Conservation (phyloP, 2,888 invertebrate genomes). For the Nephrotoma appendiculata region DNA sequence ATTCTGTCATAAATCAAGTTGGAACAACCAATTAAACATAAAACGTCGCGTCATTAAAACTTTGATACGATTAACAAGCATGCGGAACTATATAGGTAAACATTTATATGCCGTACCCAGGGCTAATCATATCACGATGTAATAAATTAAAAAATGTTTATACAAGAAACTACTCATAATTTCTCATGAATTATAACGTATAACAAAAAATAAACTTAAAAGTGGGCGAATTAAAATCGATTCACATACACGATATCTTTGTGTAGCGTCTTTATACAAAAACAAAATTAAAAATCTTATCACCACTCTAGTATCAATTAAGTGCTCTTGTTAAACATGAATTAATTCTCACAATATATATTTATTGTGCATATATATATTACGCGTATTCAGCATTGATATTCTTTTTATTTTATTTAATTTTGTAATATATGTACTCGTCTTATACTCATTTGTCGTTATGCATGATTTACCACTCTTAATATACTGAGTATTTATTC, state of each 20-base stretch:
- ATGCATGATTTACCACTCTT: background rate
- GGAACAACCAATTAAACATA: background rate
- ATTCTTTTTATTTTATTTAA: background rate
- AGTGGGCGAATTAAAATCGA: background rate
- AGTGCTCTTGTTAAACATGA: background rate
- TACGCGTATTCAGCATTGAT: background rate
- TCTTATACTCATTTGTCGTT: background rate
- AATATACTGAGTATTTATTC: background rate
- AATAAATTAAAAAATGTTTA: background rate
- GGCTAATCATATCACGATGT: background rate
- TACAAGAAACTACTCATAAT: background rate
- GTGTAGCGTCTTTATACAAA: background rate
- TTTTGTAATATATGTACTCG: background rate
- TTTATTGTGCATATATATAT: background rate
- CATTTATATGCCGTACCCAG: background rate
- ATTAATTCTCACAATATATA: background rate
- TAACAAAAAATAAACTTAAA: background rate
- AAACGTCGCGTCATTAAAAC: no score
- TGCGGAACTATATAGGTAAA: background rate
- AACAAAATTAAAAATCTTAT: background rate
- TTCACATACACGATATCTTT: background rate
- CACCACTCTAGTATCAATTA: background rate
- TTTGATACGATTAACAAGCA: background rate
- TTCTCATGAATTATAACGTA: background rate
- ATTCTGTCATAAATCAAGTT: background rate